A percentile compares a stretch with the other conserved stretches of the same genome.
phyloP scores from a whole-genome alignment of 2,888 invertebrate genomes.

The Nebria salina region DNA sequence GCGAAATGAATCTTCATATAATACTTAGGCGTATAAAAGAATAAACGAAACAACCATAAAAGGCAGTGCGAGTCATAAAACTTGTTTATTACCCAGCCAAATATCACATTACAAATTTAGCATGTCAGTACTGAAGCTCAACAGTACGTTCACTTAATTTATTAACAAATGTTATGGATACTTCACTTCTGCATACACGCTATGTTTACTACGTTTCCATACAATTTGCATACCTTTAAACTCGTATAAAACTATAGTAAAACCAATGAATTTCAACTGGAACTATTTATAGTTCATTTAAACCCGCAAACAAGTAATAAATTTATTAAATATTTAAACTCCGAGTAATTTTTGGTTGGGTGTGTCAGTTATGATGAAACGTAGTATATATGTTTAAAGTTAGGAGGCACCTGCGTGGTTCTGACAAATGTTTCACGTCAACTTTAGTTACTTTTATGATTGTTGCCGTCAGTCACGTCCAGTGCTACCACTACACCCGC shows the following conservation, averaged over 20 bases:
- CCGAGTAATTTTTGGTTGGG: not conserved
- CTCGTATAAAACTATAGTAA: not conserved
- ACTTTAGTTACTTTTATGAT: constrained; percentile 43
- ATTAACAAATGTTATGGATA: constrained; percentile 25
- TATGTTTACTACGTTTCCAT: not conserved
- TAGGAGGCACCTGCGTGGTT: constrained; percentile 1
- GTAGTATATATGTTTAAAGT: not conserved
- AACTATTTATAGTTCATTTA: not conserved
- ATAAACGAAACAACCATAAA: constrained; percentile 25
- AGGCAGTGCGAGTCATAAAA: constrained; percentile 34
- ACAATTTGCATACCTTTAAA: not conserved
- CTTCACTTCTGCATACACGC: not conserved
- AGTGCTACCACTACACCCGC: constrained; percentile 49
- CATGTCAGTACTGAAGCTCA: constrained; percentile 30
- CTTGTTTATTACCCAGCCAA: constrained; percentile 42
- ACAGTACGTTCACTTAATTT: constrained; percentile 23
- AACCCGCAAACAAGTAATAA: not conserved
- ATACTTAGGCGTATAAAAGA: not conserved
- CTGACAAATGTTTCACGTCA: constrained; percentile 34
- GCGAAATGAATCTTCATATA: not conserved
- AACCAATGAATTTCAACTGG: not conserved
- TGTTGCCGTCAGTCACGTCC: constrained; percentile 49
- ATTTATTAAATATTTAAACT: not conserved
- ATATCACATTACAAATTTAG: constrained; percentile 45
- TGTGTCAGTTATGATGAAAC: not conserved